phyloP scores from a whole-genome alignment of 2,888 invertebrate genomes.

The Nectonema munidae region DNA sequence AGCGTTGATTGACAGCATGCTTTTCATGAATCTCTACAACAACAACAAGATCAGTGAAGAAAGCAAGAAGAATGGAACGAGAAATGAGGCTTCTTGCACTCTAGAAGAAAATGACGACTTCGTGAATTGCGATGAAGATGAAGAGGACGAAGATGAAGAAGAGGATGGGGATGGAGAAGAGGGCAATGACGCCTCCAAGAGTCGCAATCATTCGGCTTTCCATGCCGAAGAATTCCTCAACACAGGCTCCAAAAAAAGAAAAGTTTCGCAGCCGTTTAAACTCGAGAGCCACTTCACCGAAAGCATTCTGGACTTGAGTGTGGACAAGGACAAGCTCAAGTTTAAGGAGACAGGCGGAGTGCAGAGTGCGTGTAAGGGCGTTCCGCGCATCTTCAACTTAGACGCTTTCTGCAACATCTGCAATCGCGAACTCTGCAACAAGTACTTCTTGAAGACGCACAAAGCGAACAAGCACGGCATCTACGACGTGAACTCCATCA shows the following conservation, averaged over 20 bases:
- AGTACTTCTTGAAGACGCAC: constrained; percentile 84
- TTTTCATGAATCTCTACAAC: too few relatives aligned
- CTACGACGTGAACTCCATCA: constrained; percentile 30
- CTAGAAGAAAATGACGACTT: neutral
- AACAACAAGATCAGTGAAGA: too few relatives aligned
- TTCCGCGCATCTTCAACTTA: constrained; percentile 48
- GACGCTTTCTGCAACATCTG: constrained; percentile 88
- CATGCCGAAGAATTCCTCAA: too few relatives aligned
- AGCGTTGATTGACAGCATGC: too few relatives aligned
- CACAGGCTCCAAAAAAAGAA: neutral
- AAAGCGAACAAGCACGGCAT: constrained; percentile 88
- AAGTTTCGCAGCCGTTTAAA: neutral
- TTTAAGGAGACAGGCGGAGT: neutral
- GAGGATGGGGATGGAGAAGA: constrained; percentile 1
- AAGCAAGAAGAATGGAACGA: too few relatives aligned
- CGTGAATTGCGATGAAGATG: neutral
- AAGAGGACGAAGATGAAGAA: constrained; percentile 2
- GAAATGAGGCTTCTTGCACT: too few relatives aligned
- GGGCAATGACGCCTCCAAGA: too few relatives aligned
- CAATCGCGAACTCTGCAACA: constrained; percentile 92
- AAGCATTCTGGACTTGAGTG: too few relatives aligned
- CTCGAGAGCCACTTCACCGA: too few relatives aligned
- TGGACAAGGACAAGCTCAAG: too few relatives aligned
- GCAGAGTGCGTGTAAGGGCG: constrained; percentile 2
- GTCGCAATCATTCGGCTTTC: too few relatives aligned